Evolutionary conservation across 1,140 invertebrate species (phyloP), one percentile per base, ranked within the genome.

Genomic region (Tetragonula clypearis): DNA sequence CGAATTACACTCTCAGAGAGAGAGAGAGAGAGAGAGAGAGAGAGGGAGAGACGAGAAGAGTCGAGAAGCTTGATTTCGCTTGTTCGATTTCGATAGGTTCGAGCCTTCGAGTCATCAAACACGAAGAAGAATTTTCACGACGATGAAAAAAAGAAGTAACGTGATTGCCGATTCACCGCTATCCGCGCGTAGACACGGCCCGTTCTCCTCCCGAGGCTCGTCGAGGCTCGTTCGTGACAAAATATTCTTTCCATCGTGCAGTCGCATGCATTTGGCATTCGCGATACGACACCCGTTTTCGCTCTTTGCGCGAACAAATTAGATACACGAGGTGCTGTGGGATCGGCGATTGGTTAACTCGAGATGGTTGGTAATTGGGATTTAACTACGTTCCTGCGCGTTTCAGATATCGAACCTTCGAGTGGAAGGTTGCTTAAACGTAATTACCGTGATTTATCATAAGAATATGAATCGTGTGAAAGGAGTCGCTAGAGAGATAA

Each of bases 141-240:
- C 21, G 58, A 23, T 21, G 49, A 19, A 65, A 73, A 81, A 81
- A 55, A 58, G 23, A 69, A 55, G 53, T 69, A 77, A 35, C 81
- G 74, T 77, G 81, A 83, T 83, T 83, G 81, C n/a, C 74, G 81
- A 83, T 83, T 83, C 81, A 83, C 81, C 73, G 81, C 81, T 83
- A 83, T 17, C 62, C 74, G 9, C 30, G 35, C 35, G 76, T 73
- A 35, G 74, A 77, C 81, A 69, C 81, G 73, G 69, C 21, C 80
- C 8, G 41, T 60, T 65, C 26, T 30, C 9, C 26, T 30, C 9
- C 1, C n/a, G 26, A n/a, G 14, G 72, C 58, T 56, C 19, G 81
- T 58, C 65, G 74, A 77, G 73, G 73, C 56, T 83, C 73, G 49
- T 4, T 58, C 73, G 81, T 69, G 81, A 77, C 73, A 77, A 83